A percentile compares a stretch with the other conserved stretches of the same genome.
These are phyloP conservation scores for Barypeithes pellucidus DNA, from an alignment of 2,888 invertebrate species.

Conservation along the genomic window DNA sequence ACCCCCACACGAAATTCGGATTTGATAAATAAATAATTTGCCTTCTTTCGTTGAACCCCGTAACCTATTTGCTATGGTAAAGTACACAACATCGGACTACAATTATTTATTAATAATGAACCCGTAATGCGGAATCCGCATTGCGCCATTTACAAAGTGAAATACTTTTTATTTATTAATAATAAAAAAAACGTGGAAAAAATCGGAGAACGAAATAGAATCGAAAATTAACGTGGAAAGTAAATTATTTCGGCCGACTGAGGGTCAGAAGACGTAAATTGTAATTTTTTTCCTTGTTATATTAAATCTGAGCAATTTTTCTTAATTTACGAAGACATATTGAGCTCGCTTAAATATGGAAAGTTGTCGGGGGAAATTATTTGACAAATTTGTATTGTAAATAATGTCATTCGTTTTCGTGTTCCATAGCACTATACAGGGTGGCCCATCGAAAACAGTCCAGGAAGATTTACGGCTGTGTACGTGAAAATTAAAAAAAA, in stretches of 20 bases:
- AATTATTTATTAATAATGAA: constrained; percentile 24
- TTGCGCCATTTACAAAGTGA: constrained; percentile 36
- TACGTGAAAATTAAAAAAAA: too few relatives aligned
- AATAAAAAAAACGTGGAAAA: background rate
- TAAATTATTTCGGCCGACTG: background rate
- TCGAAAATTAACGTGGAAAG: background rate
- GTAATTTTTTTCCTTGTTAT: background rate
- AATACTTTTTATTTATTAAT: constrained; percentile 35
- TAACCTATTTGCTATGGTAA: constrained; percentile 4
- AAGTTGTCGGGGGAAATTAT: background rate
- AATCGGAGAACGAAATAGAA: background rate
- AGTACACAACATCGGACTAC: background rate
- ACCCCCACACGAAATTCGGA: background rate
- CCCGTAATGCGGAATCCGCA: constrained; percentile 29
- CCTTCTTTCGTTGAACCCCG: background rate
- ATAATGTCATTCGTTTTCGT: too few relatives aligned
- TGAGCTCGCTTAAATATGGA: background rate
- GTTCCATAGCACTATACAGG: too few relatives aligned
- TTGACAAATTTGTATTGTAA: background rate
- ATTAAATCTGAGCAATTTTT: constrained; percentile 4
- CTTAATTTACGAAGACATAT: background rate
- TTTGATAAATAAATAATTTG: background rate
- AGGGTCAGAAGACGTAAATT: background rate
- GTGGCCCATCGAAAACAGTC: too few relatives aligned
- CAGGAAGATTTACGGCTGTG: too few relatives aligned